A percentile compares a stretch with the other conserved stretches of the same genome.
Conservation (phyloP, 2,113 vertebrate genomes). For the Otis tarda region DNA sequence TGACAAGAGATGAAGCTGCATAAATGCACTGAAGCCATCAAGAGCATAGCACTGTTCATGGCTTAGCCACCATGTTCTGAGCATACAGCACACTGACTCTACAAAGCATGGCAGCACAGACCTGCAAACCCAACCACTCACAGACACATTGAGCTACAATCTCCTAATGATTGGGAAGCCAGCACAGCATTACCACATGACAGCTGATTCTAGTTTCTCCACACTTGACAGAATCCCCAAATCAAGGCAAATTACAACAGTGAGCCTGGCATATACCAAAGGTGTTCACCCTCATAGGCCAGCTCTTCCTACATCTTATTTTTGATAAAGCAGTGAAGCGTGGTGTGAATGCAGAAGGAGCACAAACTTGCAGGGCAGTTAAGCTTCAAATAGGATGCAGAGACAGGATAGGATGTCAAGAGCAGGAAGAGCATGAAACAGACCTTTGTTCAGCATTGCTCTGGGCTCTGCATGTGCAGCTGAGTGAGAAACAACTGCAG, state of each 20-base stretch:
- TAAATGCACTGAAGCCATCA: background rate
- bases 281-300: background rate
- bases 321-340: background rate
- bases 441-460: background rate
- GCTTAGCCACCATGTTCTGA: fast-evolving
- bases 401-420: background rate
- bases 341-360: background rate
- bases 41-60: fast-evolving
- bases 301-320: background rate
- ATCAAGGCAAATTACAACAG: background rate
- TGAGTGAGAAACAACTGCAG: background rate
- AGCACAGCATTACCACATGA: background rate
- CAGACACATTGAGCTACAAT: fast-evolving
- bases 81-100: background rate
- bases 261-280: fast-evolving
- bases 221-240: background rate
- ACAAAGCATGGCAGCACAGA: background rate
- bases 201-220: background rate
- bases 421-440: background rate
- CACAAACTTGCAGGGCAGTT: background rate
- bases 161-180: background rate
- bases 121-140: background rate
- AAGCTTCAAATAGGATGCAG: background rate
- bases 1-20: background rate
- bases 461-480: background rate